These are phyloP conservation scores for Nothocercus nigrocapillus DNA, from an alignment of 2,113 vertebrate species.

Conservation along the genomic window DNA sequence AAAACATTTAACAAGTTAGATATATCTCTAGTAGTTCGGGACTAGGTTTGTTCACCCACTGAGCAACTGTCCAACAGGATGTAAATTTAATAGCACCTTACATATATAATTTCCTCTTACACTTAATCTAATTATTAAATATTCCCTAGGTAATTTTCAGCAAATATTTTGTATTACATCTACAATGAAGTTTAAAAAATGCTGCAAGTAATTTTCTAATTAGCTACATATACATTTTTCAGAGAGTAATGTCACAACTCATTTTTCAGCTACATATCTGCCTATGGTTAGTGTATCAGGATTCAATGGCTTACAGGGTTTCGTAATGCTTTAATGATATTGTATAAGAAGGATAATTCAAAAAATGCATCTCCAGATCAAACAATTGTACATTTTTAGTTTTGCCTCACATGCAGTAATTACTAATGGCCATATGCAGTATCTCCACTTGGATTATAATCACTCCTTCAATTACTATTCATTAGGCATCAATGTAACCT, in stretches of 20 bases:
- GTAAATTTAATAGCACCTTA: background rate
- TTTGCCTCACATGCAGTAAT: background rate
- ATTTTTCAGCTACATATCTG: background rate
- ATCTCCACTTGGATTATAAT: background rate
- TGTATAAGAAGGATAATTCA: background rate
- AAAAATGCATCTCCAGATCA: background rate
- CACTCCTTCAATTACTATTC: background rate
- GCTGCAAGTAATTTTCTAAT: background rate
- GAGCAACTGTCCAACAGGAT: background rate
- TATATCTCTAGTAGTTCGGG: background rate
- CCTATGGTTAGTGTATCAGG: background rate
- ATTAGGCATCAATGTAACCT: background rate
- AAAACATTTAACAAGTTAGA: background rate
- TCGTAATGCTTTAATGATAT: background rate
- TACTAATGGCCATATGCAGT: background rate
- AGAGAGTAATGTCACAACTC: background rate
- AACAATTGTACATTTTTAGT: background rate
- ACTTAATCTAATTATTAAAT: background rate
- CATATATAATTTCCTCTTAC: background rate
- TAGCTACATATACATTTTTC: background rate
- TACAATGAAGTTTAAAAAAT: background rate
- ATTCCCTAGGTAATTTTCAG: background rate
- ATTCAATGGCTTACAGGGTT: background rate
- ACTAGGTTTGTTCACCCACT: background rate
- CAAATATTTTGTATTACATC: background rate